Percentiles rank a stretch among this genome's conserved stretches.
These are phyloP conservation scores for Verasper variegatus DNA, from an alignment of 2,113 vertebrate species.

Conservation along the genomic window DNA sequence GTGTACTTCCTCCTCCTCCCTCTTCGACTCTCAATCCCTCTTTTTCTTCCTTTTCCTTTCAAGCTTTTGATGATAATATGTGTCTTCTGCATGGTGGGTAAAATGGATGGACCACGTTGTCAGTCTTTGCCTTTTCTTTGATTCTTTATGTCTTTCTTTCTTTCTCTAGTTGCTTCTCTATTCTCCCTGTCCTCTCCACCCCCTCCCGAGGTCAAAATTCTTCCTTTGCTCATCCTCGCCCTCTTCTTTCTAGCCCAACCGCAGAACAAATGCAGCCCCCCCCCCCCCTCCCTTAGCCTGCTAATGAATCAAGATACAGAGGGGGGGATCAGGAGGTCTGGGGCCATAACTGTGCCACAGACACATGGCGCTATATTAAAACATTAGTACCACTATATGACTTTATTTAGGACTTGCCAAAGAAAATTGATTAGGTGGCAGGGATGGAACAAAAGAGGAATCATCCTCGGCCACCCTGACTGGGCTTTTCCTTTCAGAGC, in stretches of 20 bases:
- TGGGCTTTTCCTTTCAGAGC: conserved; percentile 65
- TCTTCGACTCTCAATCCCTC: not conserved
- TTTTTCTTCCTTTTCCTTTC: conserved; percentile 1
- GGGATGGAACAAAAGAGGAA: conserved; percentile 74
- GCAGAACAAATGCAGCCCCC: conserved; percentile 58
- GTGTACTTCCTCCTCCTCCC: not conserved
- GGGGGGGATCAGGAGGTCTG: conserved; percentile 63
- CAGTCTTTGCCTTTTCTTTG: conserved; percentile 4
- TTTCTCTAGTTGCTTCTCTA: conserved; percentile 13
- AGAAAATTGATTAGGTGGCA: conserved; percentile 80
- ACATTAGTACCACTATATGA: conserved; percentile 86
- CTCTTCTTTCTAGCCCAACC: conserved; percentile 48
- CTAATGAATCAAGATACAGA: conserved; percentile 66
- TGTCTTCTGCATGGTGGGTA: not conserved
- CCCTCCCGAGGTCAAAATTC: conserved; percentile 36
- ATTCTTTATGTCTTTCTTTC: conserved; percentile 27
- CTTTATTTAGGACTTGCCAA: conserved; percentile 83
- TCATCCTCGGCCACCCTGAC: conserved; percentile 69
- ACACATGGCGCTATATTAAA: conserved; percentile 83
- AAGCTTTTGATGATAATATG: not conserved
- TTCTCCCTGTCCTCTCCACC: conserved; percentile 7
- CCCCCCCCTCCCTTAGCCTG: conserved; percentile 48
- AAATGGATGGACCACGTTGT: not conserved
- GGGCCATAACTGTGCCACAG: conserved; percentile 65
- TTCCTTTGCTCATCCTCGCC: conserved; percentile 60